Percentiles rank a stretch among this genome's conserved stretches.
These are phyloP conservation scores for Pocillopora verrucosa DNA, from an alignment of 64 coral and sea anemone species.

Conservation along the genomic window DNA sequence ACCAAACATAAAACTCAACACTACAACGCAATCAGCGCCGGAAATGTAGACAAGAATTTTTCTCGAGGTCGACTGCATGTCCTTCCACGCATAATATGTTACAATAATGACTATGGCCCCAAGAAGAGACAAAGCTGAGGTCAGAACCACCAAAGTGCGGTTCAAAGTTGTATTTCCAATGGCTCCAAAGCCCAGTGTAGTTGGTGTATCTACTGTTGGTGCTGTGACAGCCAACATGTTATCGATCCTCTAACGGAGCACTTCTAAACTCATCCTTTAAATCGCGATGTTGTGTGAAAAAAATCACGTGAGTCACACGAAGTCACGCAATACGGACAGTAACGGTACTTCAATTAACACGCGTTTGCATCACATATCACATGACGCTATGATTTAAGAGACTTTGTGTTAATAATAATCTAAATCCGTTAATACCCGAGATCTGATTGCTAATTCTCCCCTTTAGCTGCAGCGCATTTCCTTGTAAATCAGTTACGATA, in stretches of 20 bases:
- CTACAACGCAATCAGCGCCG: slow-evolving; percentile 73
- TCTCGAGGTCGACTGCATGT: slow-evolving; percentile 60
- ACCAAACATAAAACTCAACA: slow-evolving; percentile 48
- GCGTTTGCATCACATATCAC: too few species aligned
- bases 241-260: too few species aligned
- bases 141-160: slow-evolving; percentile 7
- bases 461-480: too few species aligned
- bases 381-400: too few species aligned
- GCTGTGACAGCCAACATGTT: not conserved
- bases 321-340: too few species aligned
- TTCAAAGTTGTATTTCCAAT: slow-evolving; percentile 6
- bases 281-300: not conserved
- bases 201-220: not conserved
- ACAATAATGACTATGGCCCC: slow-evolving; percentile 66
- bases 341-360: too few species aligned
- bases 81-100: slow-evolving; percentile 80
- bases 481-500: too few species aligned
- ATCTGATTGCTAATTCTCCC: too few species aligned
- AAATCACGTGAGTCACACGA: too few species aligned
- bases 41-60: slow-evolving; percentile 85
- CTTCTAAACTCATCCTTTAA: too few species aligned
- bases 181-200: not conserved
- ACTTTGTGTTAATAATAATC: too few species aligned
- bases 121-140: slow-evolving; percentile 61
- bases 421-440: too few species aligned